Evolutionary conservation across 2,797 vertebrate genomes (phyloP).

Genomic region (Schizopygopsis malacanthus): DNA sequence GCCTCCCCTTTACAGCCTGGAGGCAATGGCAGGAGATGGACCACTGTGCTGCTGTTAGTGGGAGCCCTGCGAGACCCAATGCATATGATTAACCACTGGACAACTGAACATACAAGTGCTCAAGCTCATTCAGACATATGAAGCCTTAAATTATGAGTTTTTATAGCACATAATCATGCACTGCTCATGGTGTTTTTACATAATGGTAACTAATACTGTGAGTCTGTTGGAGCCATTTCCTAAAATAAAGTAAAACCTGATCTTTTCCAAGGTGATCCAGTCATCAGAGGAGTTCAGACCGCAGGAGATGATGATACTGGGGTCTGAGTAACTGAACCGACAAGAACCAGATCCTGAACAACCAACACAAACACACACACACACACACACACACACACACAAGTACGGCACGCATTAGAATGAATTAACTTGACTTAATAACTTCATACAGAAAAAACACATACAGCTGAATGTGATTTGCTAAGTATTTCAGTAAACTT

Average conservation of each 20-base stretch:
- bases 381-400: background rate
- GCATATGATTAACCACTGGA: background rate
- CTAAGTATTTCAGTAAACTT: background rate
- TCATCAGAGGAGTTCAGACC: constrained; percentile 86
- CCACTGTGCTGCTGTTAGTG: constrained; percentile 90
- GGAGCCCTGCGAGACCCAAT: constrained; percentile 82
- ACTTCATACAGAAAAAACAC: constrained; percentile 40
- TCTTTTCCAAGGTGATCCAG: constrained; percentile 94
- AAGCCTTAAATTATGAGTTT: background rate
- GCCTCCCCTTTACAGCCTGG: constrained; percentile 83
- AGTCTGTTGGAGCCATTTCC: constrained; percentile 20
- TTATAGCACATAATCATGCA: background rate
- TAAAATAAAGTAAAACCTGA: constrained; percentile 82
- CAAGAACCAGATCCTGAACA: constrained; percentile 92
- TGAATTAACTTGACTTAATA: background rate
- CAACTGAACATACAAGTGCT: background rate
- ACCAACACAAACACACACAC: constrained; percentile 17
- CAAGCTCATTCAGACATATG: background rate
- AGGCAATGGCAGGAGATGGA: constrained; percentile 92
- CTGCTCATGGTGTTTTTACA: background rate
- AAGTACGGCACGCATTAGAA: background rate
- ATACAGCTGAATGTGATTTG: constrained; percentile 29
- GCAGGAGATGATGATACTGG: constrained; percentile 90
- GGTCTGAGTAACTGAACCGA: constrained; percentile 95
- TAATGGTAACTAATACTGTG: background rate